Evolutionary conservation across 2,797 vertebrate genomes (phyloP).

Genomic region (Falco berigora): DNA sequence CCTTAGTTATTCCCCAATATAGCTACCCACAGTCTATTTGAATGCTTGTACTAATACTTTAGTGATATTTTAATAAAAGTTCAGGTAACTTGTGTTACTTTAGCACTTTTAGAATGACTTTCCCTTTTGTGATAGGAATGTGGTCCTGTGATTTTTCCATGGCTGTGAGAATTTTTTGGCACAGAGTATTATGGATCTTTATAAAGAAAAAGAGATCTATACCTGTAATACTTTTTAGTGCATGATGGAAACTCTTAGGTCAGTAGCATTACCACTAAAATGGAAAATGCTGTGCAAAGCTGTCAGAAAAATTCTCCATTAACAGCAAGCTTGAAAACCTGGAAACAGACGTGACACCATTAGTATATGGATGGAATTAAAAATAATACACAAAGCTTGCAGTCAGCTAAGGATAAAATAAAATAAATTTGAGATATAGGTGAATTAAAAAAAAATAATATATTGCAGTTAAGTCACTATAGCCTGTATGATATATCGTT

Average conservation of each 20-base stretch:
- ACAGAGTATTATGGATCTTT: not conserved
- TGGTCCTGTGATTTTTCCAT: not conserved
- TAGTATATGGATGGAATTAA: not conserved
- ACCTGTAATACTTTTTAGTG: conserved; percentile 12
- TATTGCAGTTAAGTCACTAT: not conserved
- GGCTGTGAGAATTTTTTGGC: not conserved
- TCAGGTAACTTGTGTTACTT: not conserved
- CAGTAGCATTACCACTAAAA: conserved; percentile 28
- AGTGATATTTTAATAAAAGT: not conserved
- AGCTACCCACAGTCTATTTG: not conserved
- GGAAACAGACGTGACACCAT: not conserved
- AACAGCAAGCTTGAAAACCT: conserved; percentile 7
- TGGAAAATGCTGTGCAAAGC: conserved; percentile 14
- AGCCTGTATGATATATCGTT: not conserved
- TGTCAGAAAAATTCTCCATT: conserved; percentile 4
- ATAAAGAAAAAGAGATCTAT: conserved; percentile 17
- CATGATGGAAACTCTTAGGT: conserved; percentile 8
- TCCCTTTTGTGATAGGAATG: not conserved
- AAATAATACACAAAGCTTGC: not conserved
- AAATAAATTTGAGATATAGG: not conserved
- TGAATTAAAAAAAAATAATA: not conserved
- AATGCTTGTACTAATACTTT: not conserved
- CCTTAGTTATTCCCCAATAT: not conserved
- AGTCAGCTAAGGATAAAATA: conserved; percentile 22
- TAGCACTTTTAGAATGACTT: not conserved